phyloP scores from a whole-genome alignment of 2,797 vertebrate species.

The Calcarius lapponicus region DNA sequence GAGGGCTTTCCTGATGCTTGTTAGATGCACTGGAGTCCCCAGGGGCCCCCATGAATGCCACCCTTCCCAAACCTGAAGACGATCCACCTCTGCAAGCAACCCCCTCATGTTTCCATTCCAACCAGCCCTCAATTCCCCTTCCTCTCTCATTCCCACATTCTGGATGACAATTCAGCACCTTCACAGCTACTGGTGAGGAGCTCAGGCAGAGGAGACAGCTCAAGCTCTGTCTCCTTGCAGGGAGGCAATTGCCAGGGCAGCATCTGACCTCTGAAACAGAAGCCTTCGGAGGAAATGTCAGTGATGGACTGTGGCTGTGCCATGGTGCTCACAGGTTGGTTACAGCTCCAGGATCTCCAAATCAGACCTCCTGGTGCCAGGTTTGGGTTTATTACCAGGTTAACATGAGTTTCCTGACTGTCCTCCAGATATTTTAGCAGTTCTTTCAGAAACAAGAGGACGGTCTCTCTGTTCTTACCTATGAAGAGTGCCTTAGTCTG shows the following conservation, averaged over 20 bases:
- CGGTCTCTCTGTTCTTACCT: neutral
- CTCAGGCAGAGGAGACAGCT: neutral
- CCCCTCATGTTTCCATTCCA: neutral
- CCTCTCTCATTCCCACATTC: neutral
- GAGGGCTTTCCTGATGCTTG: neutral
- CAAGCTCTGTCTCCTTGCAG: neutral
- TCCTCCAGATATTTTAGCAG: neutral
- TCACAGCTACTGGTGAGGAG: neutral
- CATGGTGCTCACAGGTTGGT: neutral
- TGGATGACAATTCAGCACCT: neutral
- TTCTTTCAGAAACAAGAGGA: neutral
- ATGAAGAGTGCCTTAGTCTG: neutral
- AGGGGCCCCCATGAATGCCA: neutral
- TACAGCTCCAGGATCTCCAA: neutral
- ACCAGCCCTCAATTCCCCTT: neutral
- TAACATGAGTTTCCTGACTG: neutral
- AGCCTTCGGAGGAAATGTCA: neutral
- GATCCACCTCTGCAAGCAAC: neutral
- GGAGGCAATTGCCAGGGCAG: neutral
- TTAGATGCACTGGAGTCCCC: neutral
- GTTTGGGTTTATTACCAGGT: neutral
- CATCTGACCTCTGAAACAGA: neutral
- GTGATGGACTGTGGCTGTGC: fast-evolving
- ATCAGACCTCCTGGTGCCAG: neutral
- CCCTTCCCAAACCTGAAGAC: neutral